These are phyloP conservation scores for Vesta saturnalis DNA, from an alignment of 2,888 invertebrate genomes.

Conservation along the genomic window DNA sequence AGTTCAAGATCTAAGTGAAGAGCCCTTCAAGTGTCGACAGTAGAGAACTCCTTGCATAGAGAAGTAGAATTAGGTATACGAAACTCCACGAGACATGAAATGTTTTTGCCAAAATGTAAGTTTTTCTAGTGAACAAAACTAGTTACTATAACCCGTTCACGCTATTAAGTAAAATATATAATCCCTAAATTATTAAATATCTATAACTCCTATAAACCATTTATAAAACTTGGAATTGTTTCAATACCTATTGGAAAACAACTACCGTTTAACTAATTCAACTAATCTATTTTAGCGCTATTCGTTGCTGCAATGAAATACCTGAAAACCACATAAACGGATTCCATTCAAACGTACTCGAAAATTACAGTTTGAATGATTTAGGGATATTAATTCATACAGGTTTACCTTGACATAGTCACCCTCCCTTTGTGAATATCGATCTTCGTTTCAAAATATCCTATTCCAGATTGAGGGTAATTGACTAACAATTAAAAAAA, in stretches of 20 bases:
- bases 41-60: too few relatives aligned
- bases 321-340: slow-evolving; percentile 1
- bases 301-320: background rate
- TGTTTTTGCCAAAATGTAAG: too few relatives aligned
- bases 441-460: background rate
- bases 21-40: too few relatives aligned
- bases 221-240: background rate
- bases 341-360: background rate
- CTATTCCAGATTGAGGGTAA: background rate
- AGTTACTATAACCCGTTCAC: too few relatives aligned
- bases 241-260: background rate
- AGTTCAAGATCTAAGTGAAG: too few relatives aligned
- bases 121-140: too few relatives aligned
- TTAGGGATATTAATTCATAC: slow-evolving; percentile 1
- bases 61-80: too few relatives aligned
- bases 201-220: too few relatives aligned
- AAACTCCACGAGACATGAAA: too few relatives aligned
- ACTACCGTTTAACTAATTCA: background rate
- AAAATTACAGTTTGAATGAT: slow-evolving; percentile 1
- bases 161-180: too few relatives aligned
- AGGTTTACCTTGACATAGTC: slow-evolving; percentile 1
- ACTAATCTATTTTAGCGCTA: background rate
- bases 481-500: background rate
- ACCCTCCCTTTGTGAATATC: background rate
- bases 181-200: too few relatives aligned